Evolutionary conservation across 2,113 vertebrate species (phyloP).

Genomic region (Ceyx margarethae): DNA sequence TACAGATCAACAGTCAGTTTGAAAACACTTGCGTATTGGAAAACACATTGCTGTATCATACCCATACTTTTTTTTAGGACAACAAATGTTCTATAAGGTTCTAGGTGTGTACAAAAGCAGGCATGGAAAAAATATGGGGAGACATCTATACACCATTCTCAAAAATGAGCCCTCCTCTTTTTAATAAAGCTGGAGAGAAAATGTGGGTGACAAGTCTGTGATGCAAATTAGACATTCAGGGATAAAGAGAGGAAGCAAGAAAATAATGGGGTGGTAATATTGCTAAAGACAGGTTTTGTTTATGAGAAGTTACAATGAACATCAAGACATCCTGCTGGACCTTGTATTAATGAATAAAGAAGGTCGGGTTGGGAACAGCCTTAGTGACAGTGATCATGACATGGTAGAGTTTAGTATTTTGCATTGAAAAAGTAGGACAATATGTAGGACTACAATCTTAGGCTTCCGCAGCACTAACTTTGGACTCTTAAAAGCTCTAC

Average conservation of each 20-base stretch:
- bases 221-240: not conserved
- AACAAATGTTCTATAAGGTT: not conserved
- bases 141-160: not conserved
- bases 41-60: not conserved
- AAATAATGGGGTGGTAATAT: not conserved
- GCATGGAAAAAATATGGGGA: not conserved
- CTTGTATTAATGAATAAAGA: too few species aligned
- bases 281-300: not conserved
- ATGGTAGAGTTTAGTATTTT: too few species aligned
- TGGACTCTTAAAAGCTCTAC: too few species aligned
- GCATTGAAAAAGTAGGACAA: too few species aligned
- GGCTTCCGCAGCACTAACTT: too few species aligned
- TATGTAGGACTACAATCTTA: too few species aligned
- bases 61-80: not conserved
- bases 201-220: not conserved
- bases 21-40: not conserved
- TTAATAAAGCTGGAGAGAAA: not conserved
- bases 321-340: not conserved
- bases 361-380: too few species aligned
- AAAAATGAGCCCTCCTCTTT: not conserved
- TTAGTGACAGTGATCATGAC: too few species aligned
- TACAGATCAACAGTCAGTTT: not conserved
- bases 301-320: not conserved
- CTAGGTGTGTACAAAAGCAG: not conserved
- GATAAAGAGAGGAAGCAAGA: not conserved